phyloP scores from a whole-genome alignment of 2,113 vertebrate genomes.

The Apodemus sylvaticus region DNA sequence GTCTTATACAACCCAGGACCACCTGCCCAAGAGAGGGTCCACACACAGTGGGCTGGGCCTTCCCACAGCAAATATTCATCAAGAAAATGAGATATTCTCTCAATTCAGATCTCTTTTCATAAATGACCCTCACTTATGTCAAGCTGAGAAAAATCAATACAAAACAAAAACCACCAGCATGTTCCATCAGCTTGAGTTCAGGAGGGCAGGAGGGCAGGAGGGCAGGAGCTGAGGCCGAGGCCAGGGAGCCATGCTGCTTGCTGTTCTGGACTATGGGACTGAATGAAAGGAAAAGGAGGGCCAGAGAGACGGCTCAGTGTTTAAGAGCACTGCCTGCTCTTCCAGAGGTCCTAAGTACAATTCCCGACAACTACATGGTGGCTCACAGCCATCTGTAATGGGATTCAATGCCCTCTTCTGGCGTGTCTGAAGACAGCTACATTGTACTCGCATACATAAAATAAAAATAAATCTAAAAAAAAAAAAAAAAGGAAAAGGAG shows the following conservation, averaged over 20 bases:
- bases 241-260: background rate
- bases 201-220: background rate
- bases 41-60: background rate
- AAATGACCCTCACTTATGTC: background rate
- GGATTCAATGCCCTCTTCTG: too few relatives aligned
- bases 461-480: too few relatives aligned
- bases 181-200: background rate
- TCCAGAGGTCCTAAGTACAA: too few relatives aligned
- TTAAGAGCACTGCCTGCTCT: too few relatives aligned
- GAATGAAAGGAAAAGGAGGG: background rate
- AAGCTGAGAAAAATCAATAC: background rate
- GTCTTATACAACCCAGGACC: background rate
- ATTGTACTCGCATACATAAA: too few relatives aligned
- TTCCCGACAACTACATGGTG: too few relatives aligned
- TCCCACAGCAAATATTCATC: background rate
- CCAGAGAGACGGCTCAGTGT: too few relatives aligned
- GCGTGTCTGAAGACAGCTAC: too few relatives aligned
- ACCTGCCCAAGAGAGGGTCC: background rate
- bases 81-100: background rate
- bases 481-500: too few relatives aligned
- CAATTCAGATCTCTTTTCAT: background rate
- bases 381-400: too few relatives aligned
- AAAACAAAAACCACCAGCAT: background rate
- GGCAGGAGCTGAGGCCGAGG: background rate
- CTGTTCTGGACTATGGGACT: background rate